Percentiles rank a stretch among this genome's conserved stretches.
These are phyloP conservation scores for Mustelus asterias DNA, from an alignment of 2,113 vertebrate species.

Conservation along the genomic window DNA sequence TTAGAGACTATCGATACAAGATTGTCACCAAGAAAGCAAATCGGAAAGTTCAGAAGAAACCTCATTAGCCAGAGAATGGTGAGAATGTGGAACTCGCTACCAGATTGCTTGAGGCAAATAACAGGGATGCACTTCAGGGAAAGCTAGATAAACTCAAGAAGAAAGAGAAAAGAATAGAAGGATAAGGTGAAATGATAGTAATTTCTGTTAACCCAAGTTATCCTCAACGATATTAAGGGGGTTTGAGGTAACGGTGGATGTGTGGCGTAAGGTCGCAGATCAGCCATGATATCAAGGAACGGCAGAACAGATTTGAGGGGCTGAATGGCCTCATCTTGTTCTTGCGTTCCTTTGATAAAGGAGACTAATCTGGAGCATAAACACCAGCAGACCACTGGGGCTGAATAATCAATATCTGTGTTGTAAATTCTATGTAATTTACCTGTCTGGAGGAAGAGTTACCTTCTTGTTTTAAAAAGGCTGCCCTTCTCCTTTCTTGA, in stretches of 20 bases:
- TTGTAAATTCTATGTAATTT: background rate
- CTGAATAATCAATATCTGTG: background rate
- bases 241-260: background rate
- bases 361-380: background rate
- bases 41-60: background rate
- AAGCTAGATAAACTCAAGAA: background rate
- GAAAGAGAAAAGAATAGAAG: background rate
- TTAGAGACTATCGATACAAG: too few relatives aligned
- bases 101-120: background rate
- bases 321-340: background rate
- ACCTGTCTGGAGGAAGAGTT: background rate
- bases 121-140: background rate
- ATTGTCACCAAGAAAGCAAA: background rate
- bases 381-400: background rate
- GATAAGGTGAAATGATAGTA: background rate
- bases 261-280: background rate
- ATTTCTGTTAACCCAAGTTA: background rate
- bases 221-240: background rate
- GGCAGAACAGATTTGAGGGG: background rate
- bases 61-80: background rate
- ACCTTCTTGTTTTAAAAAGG: background rate
- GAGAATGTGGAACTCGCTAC: background rate
- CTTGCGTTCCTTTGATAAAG: background rate
- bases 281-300: background rate
- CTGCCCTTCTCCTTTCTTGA: background rate